phyloP scores from a whole-genome alignment of 2,888 invertebrate genomes.

The Eristalis tenax region DNA sequence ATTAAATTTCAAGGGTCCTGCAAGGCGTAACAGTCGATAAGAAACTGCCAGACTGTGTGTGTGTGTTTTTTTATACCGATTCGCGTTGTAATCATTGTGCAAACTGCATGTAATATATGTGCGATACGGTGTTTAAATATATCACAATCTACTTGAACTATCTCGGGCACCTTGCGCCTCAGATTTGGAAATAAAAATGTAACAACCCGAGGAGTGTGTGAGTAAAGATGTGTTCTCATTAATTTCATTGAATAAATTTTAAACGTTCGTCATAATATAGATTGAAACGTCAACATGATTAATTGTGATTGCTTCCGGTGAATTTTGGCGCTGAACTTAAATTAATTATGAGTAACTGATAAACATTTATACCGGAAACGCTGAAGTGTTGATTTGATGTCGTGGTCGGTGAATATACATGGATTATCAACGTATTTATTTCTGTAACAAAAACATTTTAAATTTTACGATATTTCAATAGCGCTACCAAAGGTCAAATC shows the following conservation, averaged over 20 bases:
- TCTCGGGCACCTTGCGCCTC: background rate
- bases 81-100: background rate
- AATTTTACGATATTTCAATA: too few species aligned
- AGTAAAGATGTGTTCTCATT: background rate
- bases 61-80: background rate
- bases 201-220: background rate
- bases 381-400: background rate
- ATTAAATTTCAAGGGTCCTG: background rate
- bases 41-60: background rate
- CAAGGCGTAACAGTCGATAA: background rate
- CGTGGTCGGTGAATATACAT: background rate
- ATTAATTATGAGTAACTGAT: background rate
- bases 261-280: background rate
- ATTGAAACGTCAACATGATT: background rate
- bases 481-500: too few species aligned
- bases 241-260: background rate
- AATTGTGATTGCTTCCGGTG: background rate
- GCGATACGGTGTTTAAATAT: background rate
- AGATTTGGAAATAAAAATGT: background rate
- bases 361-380: background rate
- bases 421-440: too few species aligned
- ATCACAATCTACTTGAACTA: background rate
- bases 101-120: background rate
- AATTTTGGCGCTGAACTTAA: background rate
- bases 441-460: too few species aligned